Conservation (phyloP, 2,113 vertebrate species). For the Polyodon spathula region DNA sequence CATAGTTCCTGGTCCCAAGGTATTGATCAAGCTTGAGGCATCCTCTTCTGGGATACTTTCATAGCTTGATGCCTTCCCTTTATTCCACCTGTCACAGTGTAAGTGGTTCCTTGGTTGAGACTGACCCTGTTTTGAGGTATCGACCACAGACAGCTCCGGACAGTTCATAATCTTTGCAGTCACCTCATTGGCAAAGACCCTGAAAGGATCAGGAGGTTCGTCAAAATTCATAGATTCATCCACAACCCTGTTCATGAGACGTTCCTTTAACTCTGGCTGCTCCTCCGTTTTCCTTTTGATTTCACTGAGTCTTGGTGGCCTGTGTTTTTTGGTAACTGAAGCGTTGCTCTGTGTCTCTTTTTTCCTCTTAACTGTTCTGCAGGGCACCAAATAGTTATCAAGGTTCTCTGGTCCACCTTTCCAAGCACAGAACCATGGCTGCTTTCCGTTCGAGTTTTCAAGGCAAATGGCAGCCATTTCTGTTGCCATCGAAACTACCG, state of each 20-base stretch:
- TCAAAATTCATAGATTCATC: conserved; percentile 84
- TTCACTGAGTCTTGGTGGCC: conserved; percentile 87
- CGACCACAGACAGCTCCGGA: conserved; percentile 72
- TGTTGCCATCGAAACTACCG: conserved; percentile 95
- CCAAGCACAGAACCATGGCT: conserved; percentile 93
- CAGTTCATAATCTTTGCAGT: conserved; percentile 89
- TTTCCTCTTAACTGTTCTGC: conserved; percentile 65
- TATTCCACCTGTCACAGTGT: conserved; percentile 81
- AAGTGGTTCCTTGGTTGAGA: conserved; percentile 62
- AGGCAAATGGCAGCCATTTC: conserved; percentile 96
- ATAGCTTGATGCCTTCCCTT: conserved; percentile 81
- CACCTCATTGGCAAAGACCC: conserved; percentile 83
- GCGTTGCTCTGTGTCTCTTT: conserved; percentile 64
- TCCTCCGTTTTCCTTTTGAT: conserved; percentile 95
- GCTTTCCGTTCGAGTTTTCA: conserved; percentile 88
- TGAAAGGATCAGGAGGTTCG: conserved; percentile 75
- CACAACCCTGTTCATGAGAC: conserved; percentile 85
- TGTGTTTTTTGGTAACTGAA: conserved; percentile 69
- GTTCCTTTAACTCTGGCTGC: conserved; percentile 91
- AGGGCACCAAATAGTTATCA: conserved; percentile 64
- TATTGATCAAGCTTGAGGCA: conserved; percentile 48
- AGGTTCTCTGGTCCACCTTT: conserved; percentile 56
- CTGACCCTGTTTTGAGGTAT: conserved; percentile 76
- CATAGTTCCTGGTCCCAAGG: conserved; percentile 58
- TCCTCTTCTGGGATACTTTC: conserved; percentile 95